phyloP scores from a whole-genome alignment of 2,888 invertebrate species.

The Brachycybe producta region DNA sequence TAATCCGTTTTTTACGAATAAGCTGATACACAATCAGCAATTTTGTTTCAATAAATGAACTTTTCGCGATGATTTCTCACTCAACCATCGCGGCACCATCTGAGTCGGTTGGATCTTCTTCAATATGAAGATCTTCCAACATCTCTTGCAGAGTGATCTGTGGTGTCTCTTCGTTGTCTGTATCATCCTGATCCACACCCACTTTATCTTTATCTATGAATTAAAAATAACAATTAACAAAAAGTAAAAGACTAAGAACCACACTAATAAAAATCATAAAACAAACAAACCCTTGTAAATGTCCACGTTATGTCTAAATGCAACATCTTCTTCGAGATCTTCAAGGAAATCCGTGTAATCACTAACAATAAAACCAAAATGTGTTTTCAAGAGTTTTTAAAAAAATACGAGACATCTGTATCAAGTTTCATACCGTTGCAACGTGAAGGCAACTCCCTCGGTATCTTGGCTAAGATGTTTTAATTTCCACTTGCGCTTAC shows the following conservation, averaged over 20 bases:
- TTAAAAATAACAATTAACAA: background rate
- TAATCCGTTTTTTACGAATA: too few relatives aligned
- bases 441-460: constrained; percentile 33
- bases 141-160: constrained; percentile 78
- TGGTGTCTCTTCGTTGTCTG: constrained; percentile 44
- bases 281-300: constrained; percentile 51
- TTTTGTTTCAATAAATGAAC: too few relatives aligned
- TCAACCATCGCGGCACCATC: constrained; percentile 15
- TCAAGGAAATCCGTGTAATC: constrained; percentile 93
- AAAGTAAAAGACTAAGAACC: constrained; percentile 1
- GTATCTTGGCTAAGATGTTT: constrained; percentile 55
- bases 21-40: too few relatives aligned
- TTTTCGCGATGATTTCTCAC: too few relatives aligned
- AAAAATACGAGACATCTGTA: constrained; percentile 15
- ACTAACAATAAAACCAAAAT: constrained; percentile 41
- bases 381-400: constrained; percentile 4
- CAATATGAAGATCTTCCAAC: constrained; percentile 77
- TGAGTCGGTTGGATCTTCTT: constrained; percentile 39
- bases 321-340: constrained; percentile 89
- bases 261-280: constrained; percentile 16
- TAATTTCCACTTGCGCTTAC: constrained; percentile 74
- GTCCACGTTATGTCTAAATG: constrained; percentile 78
- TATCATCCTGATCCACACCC: constrained; percentile 43
- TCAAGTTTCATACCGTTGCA: constrained; percentile 27
- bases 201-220: constrained; percentile 9